phyloP scores from a whole-genome alignment of 2,888 invertebrate species.

The Alitta virens region DNA sequence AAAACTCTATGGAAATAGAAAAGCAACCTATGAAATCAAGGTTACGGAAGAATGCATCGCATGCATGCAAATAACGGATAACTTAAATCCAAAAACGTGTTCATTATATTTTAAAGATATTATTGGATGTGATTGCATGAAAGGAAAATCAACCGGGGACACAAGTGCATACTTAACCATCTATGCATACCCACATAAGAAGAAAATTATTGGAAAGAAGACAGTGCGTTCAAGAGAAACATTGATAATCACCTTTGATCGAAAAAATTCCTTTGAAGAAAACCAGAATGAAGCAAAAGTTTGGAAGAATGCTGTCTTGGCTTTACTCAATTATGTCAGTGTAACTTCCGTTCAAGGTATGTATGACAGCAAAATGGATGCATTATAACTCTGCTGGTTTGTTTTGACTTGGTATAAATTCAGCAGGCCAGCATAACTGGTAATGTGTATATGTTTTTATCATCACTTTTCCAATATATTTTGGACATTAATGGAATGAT shows the following conservation, averaged over 20 bases:
- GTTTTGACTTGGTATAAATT: too few species aligned
- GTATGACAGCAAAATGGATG: too few species aligned
- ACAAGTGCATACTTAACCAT: constrained; percentile 39
- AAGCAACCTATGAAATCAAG: not conserved
- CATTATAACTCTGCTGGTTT: too few species aligned
- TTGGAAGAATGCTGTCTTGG: constrained; percentile 39
- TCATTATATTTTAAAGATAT: constrained; percentile 32
- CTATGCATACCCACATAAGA: constrained; percentile 46
- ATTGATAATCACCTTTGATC: constrained; percentile 37
- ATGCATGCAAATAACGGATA: too few species aligned
- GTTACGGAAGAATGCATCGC: too few species aligned
- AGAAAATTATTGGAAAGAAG: constrained; percentile 41
- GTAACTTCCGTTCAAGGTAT: not conserved
- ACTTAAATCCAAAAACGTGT: too few species aligned
- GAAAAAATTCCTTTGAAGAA: constrained; percentile 34
- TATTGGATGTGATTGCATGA: constrained; percentile 45
- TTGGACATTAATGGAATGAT: too few species aligned
- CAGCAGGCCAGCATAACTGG: too few species aligned
- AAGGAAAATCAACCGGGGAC: constrained; percentile 30
- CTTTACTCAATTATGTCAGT: not conserved
- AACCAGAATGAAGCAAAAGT: constrained; percentile 34
- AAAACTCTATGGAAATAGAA: not conserved
- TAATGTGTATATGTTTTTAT: too few species aligned
- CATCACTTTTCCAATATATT: too few species aligned
- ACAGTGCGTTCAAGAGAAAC: constrained; percentile 35